phyloP scores from a whole-genome alignment of 2,888 invertebrate species.

The Ceraclea dissimilis region DNA sequence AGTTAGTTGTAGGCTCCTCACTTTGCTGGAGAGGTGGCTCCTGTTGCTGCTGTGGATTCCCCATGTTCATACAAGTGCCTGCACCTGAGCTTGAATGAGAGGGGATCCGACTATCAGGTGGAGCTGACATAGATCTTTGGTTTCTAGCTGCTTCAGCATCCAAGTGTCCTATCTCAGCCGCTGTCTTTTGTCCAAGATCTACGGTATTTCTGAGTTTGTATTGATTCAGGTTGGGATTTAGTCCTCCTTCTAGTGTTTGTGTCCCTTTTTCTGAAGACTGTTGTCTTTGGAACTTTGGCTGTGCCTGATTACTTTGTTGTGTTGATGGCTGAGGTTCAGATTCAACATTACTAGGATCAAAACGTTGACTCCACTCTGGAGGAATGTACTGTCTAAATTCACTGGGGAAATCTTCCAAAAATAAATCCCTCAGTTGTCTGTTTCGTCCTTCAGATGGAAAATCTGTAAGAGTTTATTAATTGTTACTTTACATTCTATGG shows the following conservation, averaged over 20 bases:
- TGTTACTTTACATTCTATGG: neutral
- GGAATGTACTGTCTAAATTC: constrained; percentile 47
- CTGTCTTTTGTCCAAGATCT: constrained; percentile 61
- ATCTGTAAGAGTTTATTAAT: constrained; percentile 34
- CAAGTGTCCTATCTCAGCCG: constrained; percentile 45
- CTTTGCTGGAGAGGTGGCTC: constrained; percentile 31
- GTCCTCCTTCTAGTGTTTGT: constrained; percentile 23
- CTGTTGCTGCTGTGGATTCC: constrained; percentile 32
- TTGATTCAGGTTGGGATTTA: constrained; percentile 45
- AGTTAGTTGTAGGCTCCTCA: constrained; percentile 32
- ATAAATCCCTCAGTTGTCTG: constrained; percentile 45
- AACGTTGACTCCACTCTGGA: constrained; percentile 41
- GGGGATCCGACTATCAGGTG: constrained; percentile 50
- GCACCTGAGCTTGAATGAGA: constrained; percentile 9
- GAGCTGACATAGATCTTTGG: constrained; percentile 73
- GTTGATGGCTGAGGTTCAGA: constrained; percentile 26
- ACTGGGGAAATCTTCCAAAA: constrained; percentile 46
- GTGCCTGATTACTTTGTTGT: neutral
- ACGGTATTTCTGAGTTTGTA: constrained; percentile 71
- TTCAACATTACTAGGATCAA: constrained; percentile 33
- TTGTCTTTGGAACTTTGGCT: neutral
- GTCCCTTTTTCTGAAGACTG: constrained; percentile 18
- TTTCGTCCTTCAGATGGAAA: constrained; percentile 40
- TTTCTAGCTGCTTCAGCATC: constrained; percentile 52
- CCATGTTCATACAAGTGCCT: constrained; percentile 28